A percentile compares a stretch with the other conserved stretches of the same genome.
These are phyloP conservation scores for Sinodicranocentrus sp. DNA, from an alignment of 2,888 invertebrate species.

Conservation along the genomic window DNA sequence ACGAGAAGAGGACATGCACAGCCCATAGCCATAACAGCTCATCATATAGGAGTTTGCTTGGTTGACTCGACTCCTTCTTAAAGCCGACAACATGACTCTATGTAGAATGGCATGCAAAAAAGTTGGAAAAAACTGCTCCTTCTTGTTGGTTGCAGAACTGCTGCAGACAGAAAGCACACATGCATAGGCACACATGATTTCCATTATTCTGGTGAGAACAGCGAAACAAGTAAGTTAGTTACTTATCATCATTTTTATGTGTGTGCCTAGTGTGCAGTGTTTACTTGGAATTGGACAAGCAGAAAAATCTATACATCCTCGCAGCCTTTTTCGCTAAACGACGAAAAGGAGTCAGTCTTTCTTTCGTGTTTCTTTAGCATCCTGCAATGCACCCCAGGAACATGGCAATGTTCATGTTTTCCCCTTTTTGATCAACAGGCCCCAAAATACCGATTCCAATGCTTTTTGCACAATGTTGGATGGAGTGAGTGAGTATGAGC, in stretches of 20 bases:
- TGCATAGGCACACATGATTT: too few species aligned
- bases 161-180: too few species aligned
- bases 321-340: constrained; percentile 48
- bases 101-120: not conserved
- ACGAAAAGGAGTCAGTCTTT: not conserved
- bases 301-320: constrained; percentile 39
- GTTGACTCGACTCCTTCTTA: too few species aligned
- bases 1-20: too few species aligned
- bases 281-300: constrained; percentile 47
- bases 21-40: too few species aligned
- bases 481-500: too few species aligned
- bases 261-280: constrained; percentile 10
- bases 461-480: not conserved
- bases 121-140: constrained; percentile 12
- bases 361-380: too few species aligned
- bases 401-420: constrained; percentile 44
- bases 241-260: too few species aligned
- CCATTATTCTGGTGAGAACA: too few species aligned
- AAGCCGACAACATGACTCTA: constrained; percentile 6
- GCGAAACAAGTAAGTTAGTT: too few species aligned
- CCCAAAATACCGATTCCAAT: not conserved
- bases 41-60: too few species aligned
- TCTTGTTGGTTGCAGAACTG: constrained; percentile 5
- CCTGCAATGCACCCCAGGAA: constrained; percentile 15
- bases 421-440: constrained; percentile 43